Evolutionary conservation across 2,797 vertebrate genomes (phyloP).

Genomic region (Arnoldichthys spilopterus): DNA sequence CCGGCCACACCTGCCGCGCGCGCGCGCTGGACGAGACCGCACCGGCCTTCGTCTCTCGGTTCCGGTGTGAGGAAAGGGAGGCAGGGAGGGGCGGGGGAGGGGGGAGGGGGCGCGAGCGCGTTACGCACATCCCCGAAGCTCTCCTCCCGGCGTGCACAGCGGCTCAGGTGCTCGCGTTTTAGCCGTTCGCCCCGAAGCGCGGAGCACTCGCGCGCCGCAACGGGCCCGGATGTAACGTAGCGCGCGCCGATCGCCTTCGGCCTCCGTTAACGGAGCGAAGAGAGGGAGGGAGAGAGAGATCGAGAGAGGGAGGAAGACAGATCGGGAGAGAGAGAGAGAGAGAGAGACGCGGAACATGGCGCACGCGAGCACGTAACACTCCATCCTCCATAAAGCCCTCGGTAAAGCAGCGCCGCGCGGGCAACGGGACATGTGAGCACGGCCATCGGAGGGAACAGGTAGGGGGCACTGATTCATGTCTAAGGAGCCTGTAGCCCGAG

Average conservation of each 20-base stretch:
- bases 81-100: not conserved
- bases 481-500: constrained; percentile 3
- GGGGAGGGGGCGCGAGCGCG: constrained; percentile 3
- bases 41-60: not conserved
- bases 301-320: constrained; percentile 63
- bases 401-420: not conserved
- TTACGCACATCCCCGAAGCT: not conserved
- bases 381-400: constrained; percentile 48
- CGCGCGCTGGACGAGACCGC: constrained; percentile 17
- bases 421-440: constrained; percentile 75
- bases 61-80: no score
- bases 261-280: constrained; percentile 63
- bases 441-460: constrained; percentile 70
- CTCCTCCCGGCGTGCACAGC: constrained; percentile 28
- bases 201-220: constrained; percentile 56
- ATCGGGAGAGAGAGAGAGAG: not conserved
- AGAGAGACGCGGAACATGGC: constrained; percentile 78
- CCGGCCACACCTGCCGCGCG: constrained; percentile 30
- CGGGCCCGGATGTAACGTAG: constrained; percentile 82
- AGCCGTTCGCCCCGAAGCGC: constrained; percentile 1
- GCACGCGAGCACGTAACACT: constrained; percentile 78
- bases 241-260: constrained; percentile 58
- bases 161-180: constrained; percentile 72
- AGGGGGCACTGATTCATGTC: constrained; percentile 43
- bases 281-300: constrained; percentile 54